Evolutionary conservation across 23 tunicate species (phyloP), one percentile per base, ranked within the genome.

Genomic region (Aplidium turbinatum): DNA sequence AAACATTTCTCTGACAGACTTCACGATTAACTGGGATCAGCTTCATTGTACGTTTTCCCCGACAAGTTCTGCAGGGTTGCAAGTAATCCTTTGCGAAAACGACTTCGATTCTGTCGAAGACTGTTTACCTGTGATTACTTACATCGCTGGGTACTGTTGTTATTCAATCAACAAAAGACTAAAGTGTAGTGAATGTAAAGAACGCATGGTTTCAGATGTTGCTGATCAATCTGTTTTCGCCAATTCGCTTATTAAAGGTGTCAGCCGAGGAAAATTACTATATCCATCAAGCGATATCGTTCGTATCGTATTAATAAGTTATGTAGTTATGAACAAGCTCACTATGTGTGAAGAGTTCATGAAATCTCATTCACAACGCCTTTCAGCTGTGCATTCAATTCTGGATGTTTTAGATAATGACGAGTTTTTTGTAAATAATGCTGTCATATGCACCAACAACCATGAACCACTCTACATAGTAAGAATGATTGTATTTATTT

Each of bases 111-210:
- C 23, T 18, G 60, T n/a, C 21, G 6, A 54, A 5, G 60, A 60
- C 68, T 9, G 28, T 50, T 16, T 65, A 36, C 50, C 72, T 11
- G 50, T 65, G 3, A 65, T 65, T 65, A 65, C 72, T 3, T 65
- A 2, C 50, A 21, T 65, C 28, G 72, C 50, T 22, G 72, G 72
- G 25, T 65, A 65, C 72, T 65, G 72, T 38, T 35, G 72, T 26
- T 65, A 65, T 36, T 65, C 72, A 2, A 36, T 65, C n/a, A 65
- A 65, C 23, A 65, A 65, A 38, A 65, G 38, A 50, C 7, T 65
- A 65, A 35, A 65, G 23, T 65, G 72, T 26, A 7, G 38, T 3
- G 31, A 65, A 21, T 65, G 72, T 29, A 65, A 38, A 65, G 24
- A 22, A 18, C 28, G n/a, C 18, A 36, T 65, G 19, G 31, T 26